These are phyloP conservation scores for Orcinus orca DNA, from an alignment of 2,113 vertebrate species.

Conservation along the genomic window DNA sequence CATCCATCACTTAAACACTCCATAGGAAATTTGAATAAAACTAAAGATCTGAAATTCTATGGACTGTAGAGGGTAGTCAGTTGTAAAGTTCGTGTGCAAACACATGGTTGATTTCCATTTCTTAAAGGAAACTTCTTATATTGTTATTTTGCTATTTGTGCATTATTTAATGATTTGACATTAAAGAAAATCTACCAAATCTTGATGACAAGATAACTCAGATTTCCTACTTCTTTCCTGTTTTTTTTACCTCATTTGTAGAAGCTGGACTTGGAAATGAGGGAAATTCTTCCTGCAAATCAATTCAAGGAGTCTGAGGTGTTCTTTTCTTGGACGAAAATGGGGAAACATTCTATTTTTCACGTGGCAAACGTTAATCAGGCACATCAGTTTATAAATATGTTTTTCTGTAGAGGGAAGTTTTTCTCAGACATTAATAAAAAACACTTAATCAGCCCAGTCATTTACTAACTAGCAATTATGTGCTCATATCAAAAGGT, in stretches of 20 bases:
- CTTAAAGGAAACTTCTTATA: slow-evolving; percentile 57
- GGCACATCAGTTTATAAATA: neutral
- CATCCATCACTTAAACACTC: slow-evolving; percentile 67
- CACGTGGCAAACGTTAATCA: neutral
- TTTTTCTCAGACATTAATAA: slow-evolving; percentile 6
- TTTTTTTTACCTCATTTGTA: neutral
- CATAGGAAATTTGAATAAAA: slow-evolving; percentile 74
- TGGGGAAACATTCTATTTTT: neutral
- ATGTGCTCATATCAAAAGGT: neutral
- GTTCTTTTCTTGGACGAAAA: neutral
- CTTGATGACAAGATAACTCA: neutral
- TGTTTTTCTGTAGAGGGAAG: neutral
- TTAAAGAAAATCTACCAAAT: neutral
- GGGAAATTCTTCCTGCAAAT: neutral
- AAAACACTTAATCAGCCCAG: neutral
- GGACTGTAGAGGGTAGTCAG: slow-evolving; percentile 69
- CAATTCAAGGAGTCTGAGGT: neutral
- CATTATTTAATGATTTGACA: slow-evolving; percentile 37
- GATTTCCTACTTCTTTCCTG: neutral
- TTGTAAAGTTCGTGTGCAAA: slow-evolving; percentile 73
- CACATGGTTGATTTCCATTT: slow-evolving; percentile 51
- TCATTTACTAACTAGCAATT: neutral
- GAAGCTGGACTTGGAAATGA: neutral
- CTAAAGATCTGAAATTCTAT: slow-evolving; percentile 75
- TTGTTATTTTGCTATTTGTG: slow-evolving; percentile 29